Evolutionary conservation across 2,888 invertebrate genomes (phyloP).

Genomic region (Arctia plantaginis): DNA sequence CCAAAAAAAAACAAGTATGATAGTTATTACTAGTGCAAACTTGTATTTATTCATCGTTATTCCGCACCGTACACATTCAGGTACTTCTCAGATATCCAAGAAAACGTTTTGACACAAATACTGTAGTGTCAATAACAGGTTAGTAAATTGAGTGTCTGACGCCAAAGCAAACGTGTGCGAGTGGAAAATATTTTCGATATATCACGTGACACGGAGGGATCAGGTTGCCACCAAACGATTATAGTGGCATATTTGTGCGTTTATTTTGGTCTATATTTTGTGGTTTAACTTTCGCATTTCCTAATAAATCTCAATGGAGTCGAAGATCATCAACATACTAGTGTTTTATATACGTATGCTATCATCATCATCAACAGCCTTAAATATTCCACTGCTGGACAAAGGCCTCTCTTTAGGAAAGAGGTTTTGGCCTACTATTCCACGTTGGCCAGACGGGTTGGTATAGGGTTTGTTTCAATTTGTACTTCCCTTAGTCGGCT

Average conservation of each 20-base stretch:
- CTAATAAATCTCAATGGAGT: too few species aligned
- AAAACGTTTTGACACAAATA: slow-evolving; percentile 5
- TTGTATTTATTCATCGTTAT: neutral
- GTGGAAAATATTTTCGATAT: slow-evolving; percentile 27
- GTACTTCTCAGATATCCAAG: neutral
- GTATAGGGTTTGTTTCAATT: too few species aligned
- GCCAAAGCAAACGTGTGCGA: slow-evolving; percentile 20
- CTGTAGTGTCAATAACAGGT: slow-evolving; percentile 35
- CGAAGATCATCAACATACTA: too few species aligned
- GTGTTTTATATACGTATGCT: too few species aligned
- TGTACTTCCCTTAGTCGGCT: too few species aligned
- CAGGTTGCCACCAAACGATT: neutral
- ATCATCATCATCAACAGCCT: too few species aligned
- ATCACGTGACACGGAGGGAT: neutral
- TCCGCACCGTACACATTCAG: neutral
- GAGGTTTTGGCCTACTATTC: too few species aligned
- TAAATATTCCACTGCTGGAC: too few species aligned
- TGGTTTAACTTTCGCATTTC: too few species aligned
- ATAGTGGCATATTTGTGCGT: neutral
- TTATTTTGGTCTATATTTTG: neutral
- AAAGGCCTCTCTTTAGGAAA: too few species aligned
- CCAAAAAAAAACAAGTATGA: too few species aligned
- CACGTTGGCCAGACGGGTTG: too few species aligned
- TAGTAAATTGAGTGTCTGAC: slow-evolving; percentile 35
- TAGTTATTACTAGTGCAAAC: neutral